Base-by-base conservation (phyloP, 2,888 invertebrate species). In the Lutraria lutraria region DNA sequence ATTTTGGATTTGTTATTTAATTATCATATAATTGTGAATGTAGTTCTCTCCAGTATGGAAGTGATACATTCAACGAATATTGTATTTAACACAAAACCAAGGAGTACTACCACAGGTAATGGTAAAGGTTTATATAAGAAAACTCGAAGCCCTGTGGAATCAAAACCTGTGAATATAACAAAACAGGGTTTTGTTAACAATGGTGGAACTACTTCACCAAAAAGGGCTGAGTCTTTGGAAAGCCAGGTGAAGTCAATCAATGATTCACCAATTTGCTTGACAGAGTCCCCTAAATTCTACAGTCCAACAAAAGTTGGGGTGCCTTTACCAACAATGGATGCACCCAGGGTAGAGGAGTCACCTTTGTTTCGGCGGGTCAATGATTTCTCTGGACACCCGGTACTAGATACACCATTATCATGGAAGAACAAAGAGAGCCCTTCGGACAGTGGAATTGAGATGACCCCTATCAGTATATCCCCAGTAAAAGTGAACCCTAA, bases 401-500 rank as follows among this genome's bases (percentile, higher is more conserved):
- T 83, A 12, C 56, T 82, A 25, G 87, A 89, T n/a, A 80, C 88
- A 0, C 86, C 88, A 1, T 56, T 72, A n/a, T 87, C 88, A 6
- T 83, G 82, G 72, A 87, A 84, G 52, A 88, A 91, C 31, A 25
- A 88, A n/a, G 84, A 89, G 31, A 90, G 89, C 76, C 88, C 90
- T 6, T 72, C 87, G 16, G 92, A 93, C 82, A 91, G 92, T 60
- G 92, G 91, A 21, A 88, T 92, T 43, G 92, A 89, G 31, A 76
- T 92, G 25, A 54, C 90, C 6, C 89, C 90, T 4, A 21, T 90
- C 56, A 90, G 89, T 68, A 52, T 92, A 25, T 90, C 90, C 16
- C 90, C 92, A 16, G 60, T 86, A 6, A 92, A 89, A 72, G 68
- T 90, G 16, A 92, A 92, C 82, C 92, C 92, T 72, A 92, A 92